phyloP scores from a whole-genome alignment of 2,888 invertebrate genomes.

The Aquatica leii region DNA sequence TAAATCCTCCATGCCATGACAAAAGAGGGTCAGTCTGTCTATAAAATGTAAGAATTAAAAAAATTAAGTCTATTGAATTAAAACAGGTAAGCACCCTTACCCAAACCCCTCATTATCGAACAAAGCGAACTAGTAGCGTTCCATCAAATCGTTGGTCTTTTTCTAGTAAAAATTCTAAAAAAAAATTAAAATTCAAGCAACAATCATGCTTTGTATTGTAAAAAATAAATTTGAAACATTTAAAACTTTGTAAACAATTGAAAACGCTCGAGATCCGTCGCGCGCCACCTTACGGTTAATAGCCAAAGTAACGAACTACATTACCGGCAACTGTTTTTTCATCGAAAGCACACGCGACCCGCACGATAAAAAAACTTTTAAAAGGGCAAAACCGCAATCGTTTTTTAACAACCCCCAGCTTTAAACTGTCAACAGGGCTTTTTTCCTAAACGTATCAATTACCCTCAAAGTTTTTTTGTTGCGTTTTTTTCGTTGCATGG shows the following conservation, averaged over 20 bases:
- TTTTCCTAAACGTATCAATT: constrained; percentile 36
- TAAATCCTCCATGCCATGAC: constrained; percentile 37
- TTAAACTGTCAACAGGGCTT: constrained; percentile 54
- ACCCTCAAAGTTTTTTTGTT: not conserved
- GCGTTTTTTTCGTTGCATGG: constrained; percentile 6
- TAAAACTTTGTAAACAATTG: not conserved
- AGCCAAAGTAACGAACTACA: constrained; percentile 16
- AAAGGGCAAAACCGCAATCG: constrained; percentile 54
- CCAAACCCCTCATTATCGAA: too few relatives aligned
- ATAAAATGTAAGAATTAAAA: constrained; percentile 55
- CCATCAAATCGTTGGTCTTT: too few relatives aligned
- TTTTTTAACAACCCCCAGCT: too few relatives aligned
- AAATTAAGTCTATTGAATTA: constrained; percentile 50
- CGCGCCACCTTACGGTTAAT: constrained; percentile 28
- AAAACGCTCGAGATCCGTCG: too few relatives aligned
- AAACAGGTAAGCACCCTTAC: constrained; percentile 53
- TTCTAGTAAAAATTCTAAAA: not conserved
- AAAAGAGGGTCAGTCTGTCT: constrained; percentile 55
- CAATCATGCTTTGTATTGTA: not conserved
- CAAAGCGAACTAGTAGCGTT: too few relatives aligned
- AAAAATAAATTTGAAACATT: not conserved
- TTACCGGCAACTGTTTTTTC: constrained; percentile 13
- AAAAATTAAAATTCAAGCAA: not conserved
- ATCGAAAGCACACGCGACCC: too few relatives aligned
- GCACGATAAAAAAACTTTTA: constrained; percentile 35